phyloP scores from a whole-genome alignment of 2,113 vertebrate genomes.

The Motacilla tschutschensis region DNA sequence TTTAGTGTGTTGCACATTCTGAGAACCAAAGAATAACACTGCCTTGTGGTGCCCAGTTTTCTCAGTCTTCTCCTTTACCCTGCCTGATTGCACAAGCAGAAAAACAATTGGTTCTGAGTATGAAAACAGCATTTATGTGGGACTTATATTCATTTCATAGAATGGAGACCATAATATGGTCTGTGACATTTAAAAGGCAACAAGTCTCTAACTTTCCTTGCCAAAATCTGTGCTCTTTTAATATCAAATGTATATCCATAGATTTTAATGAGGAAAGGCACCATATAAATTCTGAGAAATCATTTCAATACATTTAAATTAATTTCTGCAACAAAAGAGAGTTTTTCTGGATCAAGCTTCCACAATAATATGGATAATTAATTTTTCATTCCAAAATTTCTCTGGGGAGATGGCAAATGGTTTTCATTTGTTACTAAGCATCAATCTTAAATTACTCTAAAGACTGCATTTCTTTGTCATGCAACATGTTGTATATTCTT shows the following conservation, averaged over 20 bases:
- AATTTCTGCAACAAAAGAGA: conserved; percentile 58
- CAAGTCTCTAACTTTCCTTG: conserved; percentile 1
- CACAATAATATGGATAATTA: conserved; percentile 59
- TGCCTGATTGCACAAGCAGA: not conserved
- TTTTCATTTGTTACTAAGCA: conserved; percentile 59
- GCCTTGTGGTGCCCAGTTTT: not conserved
- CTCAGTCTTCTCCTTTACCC: not conserved
- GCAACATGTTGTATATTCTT: conserved; percentile 28
- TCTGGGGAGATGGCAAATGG: conserved; percentile 34
- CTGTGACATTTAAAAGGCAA: conserved; percentile 24
- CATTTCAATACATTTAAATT: conserved; percentile 49
- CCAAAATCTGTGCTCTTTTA: conserved; percentile 40
- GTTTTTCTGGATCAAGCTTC: conserved; percentile 54
- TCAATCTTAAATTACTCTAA: conserved; percentile 40
- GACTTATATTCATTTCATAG: conserved; percentile 7
- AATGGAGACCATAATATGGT: conserved; percentile 1
- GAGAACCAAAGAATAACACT: not conserved
- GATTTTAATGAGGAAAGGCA: conserved; percentile 55
- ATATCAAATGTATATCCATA: conserved; percentile 19
- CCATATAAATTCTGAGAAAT: conserved; percentile 41
- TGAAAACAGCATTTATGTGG: not conserved
- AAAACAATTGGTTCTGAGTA: conserved; percentile 46
- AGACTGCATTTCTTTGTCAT: conserved; percentile 32
- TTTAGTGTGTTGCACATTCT: not conserved
- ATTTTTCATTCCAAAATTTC: conserved; percentile 55